Base-by-base conservation (phyloP, 2,113 vertebrate genomes). In the Machaerirhynchus nigripectus region DNA sequence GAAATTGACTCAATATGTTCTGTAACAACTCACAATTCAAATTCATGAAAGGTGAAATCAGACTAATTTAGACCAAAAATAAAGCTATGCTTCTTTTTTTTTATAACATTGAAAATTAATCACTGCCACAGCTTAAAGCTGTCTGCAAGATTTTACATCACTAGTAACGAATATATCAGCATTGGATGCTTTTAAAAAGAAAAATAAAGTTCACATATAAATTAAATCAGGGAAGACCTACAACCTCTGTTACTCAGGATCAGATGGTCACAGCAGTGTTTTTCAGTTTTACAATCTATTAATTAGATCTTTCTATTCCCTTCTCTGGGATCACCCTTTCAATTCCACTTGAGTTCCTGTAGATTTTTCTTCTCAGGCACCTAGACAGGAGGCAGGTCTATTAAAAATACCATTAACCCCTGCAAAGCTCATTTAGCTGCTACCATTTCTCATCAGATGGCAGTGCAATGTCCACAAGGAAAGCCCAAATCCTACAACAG, bases 221-320 rank as follows among this genome's bases (percentile, higher is more conserved):
- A 87, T 92, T 86, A 89, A 90, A 82, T 75, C 64, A 87, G 33
- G 39, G 52, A 89, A 92, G 73, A 81, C 86, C 89, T 87, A 65
- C 6, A 20, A 89, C 60, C 84, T 91, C 86, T 87, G 39, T 31
- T 95, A 71, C 69, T 64, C 21, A 14, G 91, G 69, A 89, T 93
- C 84, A 92, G 56, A 89, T 67, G 60, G 68, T 65, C 79, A 90
- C n/a, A 22, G 46, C 21, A 65, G n/a, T 44, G 30, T 52, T 84
- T 95, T 81, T 69, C 31, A 89, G 40, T 68, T 82, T 91, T 84
- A 60, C 68, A 94, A 87, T 96, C 91, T 95, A 71, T 75, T 95
- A 95, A 96, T 96, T 96, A 92, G 80, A 96, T 96, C 93, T 94
- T 91, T 71, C 69, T 89, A 28, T 47, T 91, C 57, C 37, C 37